phyloP scores from a whole-genome alignment of 2,113 vertebrate genomes.

The Myiozetetes cayanensis region DNA sequence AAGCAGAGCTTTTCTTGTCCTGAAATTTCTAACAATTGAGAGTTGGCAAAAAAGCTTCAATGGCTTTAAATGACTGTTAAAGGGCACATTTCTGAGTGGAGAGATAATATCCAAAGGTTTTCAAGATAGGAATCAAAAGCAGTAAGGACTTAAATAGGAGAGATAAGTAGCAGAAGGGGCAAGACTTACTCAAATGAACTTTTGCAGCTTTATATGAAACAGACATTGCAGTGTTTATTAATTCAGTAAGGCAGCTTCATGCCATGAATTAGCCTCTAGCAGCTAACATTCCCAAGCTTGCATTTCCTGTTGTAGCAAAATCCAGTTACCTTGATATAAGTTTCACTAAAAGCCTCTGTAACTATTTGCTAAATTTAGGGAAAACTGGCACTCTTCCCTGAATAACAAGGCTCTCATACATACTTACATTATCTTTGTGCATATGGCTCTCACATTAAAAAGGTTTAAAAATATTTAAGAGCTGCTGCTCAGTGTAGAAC shows the following conservation, averaged over 20 bases:
- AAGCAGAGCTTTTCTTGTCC: neutral
- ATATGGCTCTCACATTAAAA: neutral
- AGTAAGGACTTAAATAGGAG: neutral
- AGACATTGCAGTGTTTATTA: neutral
- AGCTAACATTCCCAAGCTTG: neutral
- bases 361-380: neutral
- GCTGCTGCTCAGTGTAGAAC: neutral
- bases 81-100: neutral
- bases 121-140: neutral
- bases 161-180: neutral
- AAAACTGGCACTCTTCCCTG: neutral
- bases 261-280: neutral
- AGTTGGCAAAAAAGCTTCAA: neutral
- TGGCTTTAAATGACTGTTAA: neutral
- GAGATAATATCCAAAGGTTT: neutral
- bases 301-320: conserved; percentile 3
- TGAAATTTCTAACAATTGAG: neutral
- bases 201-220: neutral
- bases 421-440: neutral
- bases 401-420: neutral
- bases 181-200: neutral
- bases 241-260: neutral
- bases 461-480: conserved; percentile 9
- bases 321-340: neutral
- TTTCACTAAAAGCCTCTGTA: neutral